A percentile compares a stretch with the other conserved stretches of the same genome.
Conservation (phyloP, 2,888 invertebrate genomes). For the Piscicola geometra region DNA sequence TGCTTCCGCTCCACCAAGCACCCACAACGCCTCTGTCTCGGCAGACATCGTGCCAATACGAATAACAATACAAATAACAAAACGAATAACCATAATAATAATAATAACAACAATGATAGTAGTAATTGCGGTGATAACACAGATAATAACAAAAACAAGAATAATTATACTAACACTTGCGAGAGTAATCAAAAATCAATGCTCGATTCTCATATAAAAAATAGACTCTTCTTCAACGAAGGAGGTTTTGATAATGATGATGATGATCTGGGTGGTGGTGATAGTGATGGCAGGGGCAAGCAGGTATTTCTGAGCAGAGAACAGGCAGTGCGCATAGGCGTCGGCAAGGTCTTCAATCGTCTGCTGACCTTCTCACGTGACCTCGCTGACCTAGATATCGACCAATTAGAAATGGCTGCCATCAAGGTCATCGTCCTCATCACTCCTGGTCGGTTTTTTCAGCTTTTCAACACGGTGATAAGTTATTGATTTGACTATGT, state of each 20-base stretch:
- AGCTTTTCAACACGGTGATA: too few relatives aligned
- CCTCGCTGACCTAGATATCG: constrained; percentile 78
- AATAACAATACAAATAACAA: too few relatives aligned
- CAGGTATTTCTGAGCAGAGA: constrained; percentile 65
- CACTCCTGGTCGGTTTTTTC: constrained; percentile 63
- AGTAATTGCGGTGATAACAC: too few relatives aligned
- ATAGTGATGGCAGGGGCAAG: constrained; percentile 39
- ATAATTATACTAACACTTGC: too few relatives aligned
- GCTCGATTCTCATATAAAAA: too few relatives aligned
- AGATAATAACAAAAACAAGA: too few relatives aligned
- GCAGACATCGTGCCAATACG: background rate
- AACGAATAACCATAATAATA: too few relatives aligned
- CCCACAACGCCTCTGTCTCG: constrained; percentile 6
- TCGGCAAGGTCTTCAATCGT: constrained; percentile 81
- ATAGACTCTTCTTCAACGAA: too few relatives aligned
- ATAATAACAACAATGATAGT: too few relatives aligned
- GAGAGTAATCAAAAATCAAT: too few relatives aligned
- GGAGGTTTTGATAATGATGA: background rate
- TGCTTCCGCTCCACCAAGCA: constrained; percentile 79
- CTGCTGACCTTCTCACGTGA: constrained; percentile 93
- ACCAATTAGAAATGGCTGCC: constrained; percentile 91
- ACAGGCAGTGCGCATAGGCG: constrained; percentile 63
- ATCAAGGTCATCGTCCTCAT: constrained; percentile 88
- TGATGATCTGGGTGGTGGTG: constrained; percentile 40
- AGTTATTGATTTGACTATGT: too few relatives aligned